phyloP scores from a whole-genome alignment of 2,888 invertebrate genomes.

The Orthosia incerta region DNA sequence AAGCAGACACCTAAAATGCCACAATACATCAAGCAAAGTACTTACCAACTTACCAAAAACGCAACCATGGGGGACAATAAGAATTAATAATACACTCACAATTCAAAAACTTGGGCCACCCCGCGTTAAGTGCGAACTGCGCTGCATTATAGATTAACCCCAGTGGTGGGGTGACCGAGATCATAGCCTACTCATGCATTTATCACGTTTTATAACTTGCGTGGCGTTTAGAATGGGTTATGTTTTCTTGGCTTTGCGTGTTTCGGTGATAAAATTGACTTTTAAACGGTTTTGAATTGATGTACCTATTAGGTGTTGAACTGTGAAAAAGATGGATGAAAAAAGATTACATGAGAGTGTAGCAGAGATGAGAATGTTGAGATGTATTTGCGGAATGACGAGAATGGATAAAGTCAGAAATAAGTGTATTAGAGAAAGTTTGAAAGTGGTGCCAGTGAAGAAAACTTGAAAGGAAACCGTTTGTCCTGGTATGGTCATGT shows the following conservation, averaged over 20 bases:
- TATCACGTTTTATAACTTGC: slow-evolving; percentile 59
- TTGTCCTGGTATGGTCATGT: no score
- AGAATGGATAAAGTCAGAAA: no score
- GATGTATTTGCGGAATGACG: no score
- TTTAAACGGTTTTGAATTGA: slow-evolving; percentile 17
- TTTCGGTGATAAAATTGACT: slow-evolving; percentile 7
- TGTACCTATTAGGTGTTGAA: neutral
- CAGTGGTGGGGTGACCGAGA: slow-evolving; percentile 40
- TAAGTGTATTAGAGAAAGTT: no score
- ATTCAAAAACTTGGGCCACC: slow-evolving; percentile 58
- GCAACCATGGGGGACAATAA: slow-evolving; percentile 34
- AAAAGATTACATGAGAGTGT: no score
- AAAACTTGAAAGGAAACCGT: no score
- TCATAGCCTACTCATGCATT: slow-evolving; percentile 54
- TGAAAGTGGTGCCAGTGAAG: no score
- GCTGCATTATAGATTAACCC: slow-evolving; percentile 57
- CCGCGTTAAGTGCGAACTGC: slow-evolving; percentile 49
- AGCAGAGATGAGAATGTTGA: no score
- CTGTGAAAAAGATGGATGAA: no score
- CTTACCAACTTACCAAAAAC: neutral
- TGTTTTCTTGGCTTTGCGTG: neutral
- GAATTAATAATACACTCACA: slow-evolving; percentile 64
- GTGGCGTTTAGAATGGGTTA: slow-evolving; percentile 26
- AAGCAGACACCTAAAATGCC: neutral
- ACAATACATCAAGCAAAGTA: slow-evolving; percentile 20